Evolutionary conservation across 2,888 invertebrate species (phyloP).

Genomic region (Tetrapedia diversipes): DNA sequence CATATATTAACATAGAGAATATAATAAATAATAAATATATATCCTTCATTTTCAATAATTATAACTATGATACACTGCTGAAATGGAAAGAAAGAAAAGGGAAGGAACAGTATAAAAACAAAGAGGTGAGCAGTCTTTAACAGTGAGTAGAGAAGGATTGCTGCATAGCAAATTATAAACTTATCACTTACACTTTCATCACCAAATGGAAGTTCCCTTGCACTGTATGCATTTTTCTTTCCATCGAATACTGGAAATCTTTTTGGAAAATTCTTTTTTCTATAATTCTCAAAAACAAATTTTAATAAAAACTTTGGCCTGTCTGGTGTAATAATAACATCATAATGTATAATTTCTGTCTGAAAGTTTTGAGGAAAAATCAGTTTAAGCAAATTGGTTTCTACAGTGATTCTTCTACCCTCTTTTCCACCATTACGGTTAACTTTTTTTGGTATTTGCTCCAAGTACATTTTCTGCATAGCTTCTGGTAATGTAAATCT

Average conservation of each 20-base stretch:
- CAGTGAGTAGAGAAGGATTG: no score
- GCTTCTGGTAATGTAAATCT: not conserved
- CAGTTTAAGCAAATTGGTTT: conserved; percentile 88
- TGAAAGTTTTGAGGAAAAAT: conserved; percentile 83
- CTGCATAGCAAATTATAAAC: conserved; percentile 1
- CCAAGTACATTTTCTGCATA: not conserved
- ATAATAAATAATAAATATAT: not conserved
- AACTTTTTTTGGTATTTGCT: conserved; percentile 69
- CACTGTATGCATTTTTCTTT: conserved; percentile 87
- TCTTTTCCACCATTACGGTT: conserved; percentile 74
- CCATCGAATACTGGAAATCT: conserved; percentile 89
- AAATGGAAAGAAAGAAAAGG: no score
- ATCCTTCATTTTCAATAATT: not conserved
- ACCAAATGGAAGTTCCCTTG: conserved; percentile 82
- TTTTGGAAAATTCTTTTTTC: conserved; percentile 80
- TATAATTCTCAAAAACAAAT: conserved; percentile 82
- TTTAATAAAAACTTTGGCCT: conserved; percentile 87
- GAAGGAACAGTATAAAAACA: no score
- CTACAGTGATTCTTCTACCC: conserved; percentile 83
- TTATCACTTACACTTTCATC: conserved; percentile 70
- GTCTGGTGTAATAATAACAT: conserved; percentile 89
- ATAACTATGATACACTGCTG: no score
- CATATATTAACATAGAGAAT: not conserved
- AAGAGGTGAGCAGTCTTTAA: no score
- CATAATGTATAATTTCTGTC: conserved; percentile 89